phyloP scores from a whole-genome alignment of 2,888 invertebrate species.

The Abrostola triplasia region DNA sequence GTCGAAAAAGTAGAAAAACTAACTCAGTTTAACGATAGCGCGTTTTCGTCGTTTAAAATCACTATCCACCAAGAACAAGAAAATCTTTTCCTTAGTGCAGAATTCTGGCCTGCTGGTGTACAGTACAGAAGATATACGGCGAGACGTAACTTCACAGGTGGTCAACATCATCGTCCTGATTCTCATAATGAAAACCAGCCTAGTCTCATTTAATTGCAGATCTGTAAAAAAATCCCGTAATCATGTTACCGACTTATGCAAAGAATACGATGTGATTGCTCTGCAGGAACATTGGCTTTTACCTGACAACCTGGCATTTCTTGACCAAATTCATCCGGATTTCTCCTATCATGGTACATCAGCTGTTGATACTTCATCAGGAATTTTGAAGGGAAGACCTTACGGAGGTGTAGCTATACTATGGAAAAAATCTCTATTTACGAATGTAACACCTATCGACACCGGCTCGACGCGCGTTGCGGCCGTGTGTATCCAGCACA shows the following conservation, averaged over 20 bases:
- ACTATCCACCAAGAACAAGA: background rate
- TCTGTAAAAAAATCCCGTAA: background rate
- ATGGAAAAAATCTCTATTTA: background rate
- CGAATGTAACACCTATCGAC: slow-evolving; percentile 8
- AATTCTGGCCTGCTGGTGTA: slow-evolving; percentile 5
- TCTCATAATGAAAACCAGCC: slow-evolving; percentile 5
- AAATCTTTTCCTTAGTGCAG: background rate
- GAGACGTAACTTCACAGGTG: no score
- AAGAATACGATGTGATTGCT: slow-evolving; percentile 5
- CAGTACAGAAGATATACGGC: background rate
- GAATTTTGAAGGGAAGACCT: slow-evolving; percentile 6
- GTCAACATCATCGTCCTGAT: background rate
- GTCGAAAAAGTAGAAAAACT: slow-evolving; percentile 10
- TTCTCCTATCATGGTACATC: slow-evolving; percentile 4
- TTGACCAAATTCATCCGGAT: slow-evolving; percentile 1
- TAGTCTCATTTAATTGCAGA: slow-evolving; percentile 10
- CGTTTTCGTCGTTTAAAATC: slow-evolving; percentile 4
- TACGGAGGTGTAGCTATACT: slow-evolving; percentile 6
- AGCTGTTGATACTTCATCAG: background rate
- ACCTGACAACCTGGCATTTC: slow-evolving; percentile 4
- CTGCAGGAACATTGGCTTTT: slow-evolving; percentile 8
- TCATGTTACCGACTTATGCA: background rate
- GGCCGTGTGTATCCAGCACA: slow-evolving; percentile 14
- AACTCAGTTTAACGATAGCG: background rate
- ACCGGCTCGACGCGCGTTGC: slow-evolving; percentile 18